Percentiles rank a stretch among this genome's conserved stretches.
Evolutionary conservation across 2,113 vertebrate species (phyloP).

Genomic region (Carassius carassius): DNA sequence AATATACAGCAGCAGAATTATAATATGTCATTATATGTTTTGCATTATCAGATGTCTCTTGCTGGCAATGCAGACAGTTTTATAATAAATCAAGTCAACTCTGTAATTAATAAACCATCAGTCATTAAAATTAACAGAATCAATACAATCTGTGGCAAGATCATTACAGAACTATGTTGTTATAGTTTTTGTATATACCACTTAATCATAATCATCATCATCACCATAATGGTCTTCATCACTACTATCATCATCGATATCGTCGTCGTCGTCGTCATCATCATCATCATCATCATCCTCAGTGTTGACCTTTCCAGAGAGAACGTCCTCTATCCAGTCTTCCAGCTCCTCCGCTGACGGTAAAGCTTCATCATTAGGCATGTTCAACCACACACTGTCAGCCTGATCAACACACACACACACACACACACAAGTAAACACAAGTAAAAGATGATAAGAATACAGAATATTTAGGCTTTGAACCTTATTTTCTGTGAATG

Average conservation of each 20-base stretch:
- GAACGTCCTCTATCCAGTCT: slow-evolving; percentile 96
- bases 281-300: slow-evolving; percentile 86
- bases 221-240: background rate
- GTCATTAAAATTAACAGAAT: background rate
- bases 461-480: background rate
- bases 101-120: slow-evolving; percentile 2
- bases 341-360: slow-evolving; percentile 91
- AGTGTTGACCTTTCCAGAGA: slow-evolving; percentile 94
- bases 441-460: background rate
- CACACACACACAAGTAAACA: too few relatives aligned
- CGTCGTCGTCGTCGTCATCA: slow-evolving; percentile 61
- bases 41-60: background rate
- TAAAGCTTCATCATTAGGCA: slow-evolving; percentile 89
- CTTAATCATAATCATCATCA: background rate
- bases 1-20: background rate
- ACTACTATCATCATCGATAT: slow-evolving; percentile 51
- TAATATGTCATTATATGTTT: background rate
- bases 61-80: background rate
- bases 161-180: background rate
- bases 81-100: background rate
- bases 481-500: background rate
- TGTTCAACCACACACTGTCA: slow-evolving; percentile 97
- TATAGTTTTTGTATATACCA: background rate
- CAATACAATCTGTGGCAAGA: background rate
- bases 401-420: slow-evolving; percentile 73